These are phyloP conservation scores for Megaptera novaeangliae DNA, from an alignment of 2,113 vertebrate species.

Conservation along the genomic window DNA sequence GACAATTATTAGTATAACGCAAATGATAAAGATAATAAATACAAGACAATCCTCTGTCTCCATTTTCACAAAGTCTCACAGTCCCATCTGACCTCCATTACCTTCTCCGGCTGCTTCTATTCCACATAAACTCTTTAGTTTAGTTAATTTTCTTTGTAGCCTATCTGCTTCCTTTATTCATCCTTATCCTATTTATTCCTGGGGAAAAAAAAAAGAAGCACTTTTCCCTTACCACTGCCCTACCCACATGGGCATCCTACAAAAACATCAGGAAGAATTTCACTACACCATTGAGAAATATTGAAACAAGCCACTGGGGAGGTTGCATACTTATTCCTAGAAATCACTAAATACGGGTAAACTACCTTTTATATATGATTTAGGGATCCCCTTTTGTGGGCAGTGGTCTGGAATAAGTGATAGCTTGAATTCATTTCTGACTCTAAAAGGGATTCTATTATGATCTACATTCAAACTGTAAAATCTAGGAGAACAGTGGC, in stretches of 20 bases:
- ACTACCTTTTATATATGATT: not conserved
- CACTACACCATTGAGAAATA: not conserved
- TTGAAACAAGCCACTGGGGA: not conserved
- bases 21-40: not conserved
- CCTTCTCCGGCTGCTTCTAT: not conserved
- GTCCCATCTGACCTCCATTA: not conserved
- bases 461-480: not conserved
- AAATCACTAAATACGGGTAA: not conserved
- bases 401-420: not conserved
- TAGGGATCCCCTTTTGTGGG: not conserved
- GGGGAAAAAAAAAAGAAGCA: not conserved
- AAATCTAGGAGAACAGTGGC: not conserved
- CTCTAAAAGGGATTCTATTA: not conserved
- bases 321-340: not conserved
- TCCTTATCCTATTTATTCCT: not conserved
- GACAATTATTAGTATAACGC: not conserved
- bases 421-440: slow-evolving; percentile 12
- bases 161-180: not conserved
- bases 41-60: not conserved
- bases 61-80: not conserved
- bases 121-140: not conserved
- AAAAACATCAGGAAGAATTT: not conserved
- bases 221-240: not conserved
- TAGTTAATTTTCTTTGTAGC: not conserved
- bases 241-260: not conserved